Percentiles rank a stretch among this genome's conserved stretches.
Conservation (phyloP, 2,113 vertebrate species). For the Danionella cerebrum region DNA sequence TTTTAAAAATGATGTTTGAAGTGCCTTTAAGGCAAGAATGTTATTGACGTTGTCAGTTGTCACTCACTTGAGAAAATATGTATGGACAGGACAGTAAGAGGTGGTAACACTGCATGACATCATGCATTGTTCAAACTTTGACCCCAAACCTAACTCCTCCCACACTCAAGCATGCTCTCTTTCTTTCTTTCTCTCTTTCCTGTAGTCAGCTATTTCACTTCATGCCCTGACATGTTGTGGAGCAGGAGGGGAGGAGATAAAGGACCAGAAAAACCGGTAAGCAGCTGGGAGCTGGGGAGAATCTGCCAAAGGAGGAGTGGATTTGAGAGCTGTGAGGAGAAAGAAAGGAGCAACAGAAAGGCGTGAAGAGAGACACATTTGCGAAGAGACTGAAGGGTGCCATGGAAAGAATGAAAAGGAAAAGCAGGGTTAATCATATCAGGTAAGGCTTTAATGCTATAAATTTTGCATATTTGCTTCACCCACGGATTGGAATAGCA, state of each 20-base stretch:
- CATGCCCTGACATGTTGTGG: conserved; percentile 58
- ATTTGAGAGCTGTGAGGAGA: conserved; percentile 31
- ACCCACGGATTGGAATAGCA: not conserved
- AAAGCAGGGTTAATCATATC: conserved; percentile 26
- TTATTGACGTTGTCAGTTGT: not conserved
- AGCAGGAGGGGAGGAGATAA: conserved; percentile 52
- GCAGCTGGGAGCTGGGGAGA: conserved; percentile 46
- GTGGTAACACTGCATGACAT: conserved; percentile 19
- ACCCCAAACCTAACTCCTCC: conserved; percentile 45
- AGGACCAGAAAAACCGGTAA: conserved; percentile 57
- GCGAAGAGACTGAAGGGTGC: not conserved
- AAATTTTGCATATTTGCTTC: not conserved
- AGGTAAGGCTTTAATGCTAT: conserved; percentile 14
- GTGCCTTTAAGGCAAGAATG: conserved; percentile 21
- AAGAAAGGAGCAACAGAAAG: conserved; percentile 23
- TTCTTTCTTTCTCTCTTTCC: not conserved
- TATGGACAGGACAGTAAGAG: conserved; percentile 1
- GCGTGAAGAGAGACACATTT: conserved; percentile 6
- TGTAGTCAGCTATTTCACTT: conserved; percentile 17
- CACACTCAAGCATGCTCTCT: conserved; percentile 9
- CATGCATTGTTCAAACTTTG: conserved; percentile 53
- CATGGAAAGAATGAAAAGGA: conserved; percentile 13
- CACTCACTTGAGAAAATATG: not conserved
- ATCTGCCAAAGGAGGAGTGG: conserved; percentile 32
- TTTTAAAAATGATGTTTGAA: conserved; percentile 12